phyloP scores from a whole-genome alignment of 2,113 vertebrate species.

The Epinephelus moara region DNA sequence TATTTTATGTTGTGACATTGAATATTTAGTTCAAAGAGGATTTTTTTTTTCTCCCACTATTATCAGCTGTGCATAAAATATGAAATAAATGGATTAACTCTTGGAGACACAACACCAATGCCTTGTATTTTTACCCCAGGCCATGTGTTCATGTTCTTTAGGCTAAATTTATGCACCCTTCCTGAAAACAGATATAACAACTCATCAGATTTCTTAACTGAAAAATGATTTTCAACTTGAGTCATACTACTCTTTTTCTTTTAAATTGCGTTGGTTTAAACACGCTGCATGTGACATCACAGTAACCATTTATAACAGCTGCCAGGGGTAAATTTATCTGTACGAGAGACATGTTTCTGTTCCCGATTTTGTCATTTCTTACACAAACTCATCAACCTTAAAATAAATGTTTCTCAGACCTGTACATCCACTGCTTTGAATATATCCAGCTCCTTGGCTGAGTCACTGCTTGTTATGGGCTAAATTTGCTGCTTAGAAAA shows the following conservation, averaged over 20 bases:
- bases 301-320: not conserved
- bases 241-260: not conserved
- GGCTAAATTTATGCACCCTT: not conserved
- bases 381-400: slow-evolving; percentile 15
- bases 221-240: not conserved
- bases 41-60: too few species aligned
- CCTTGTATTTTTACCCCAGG: not conserved
- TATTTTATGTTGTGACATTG: not conserved
- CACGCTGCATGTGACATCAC: not conserved
- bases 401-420: slow-evolving; percentile 17
- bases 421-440: slow-evolving; percentile 13
- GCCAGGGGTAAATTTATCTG: not conserved
- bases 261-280: not conserved
- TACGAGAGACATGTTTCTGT: not conserved
- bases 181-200: not conserved
- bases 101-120: not conserved
- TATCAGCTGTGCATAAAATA: not conserved
- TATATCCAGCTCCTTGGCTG: not conserved
- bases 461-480: not conserved
- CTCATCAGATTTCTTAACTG: too few species aligned
- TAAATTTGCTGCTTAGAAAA: slow-evolving; percentile 3
- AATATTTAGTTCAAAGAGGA: not conserved
- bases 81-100: not conserved
- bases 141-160: not conserved
- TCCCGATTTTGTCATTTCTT: not conserved